Evolutionary conservation across 2,888 invertebrate species (phyloP), one percentile per base, ranked within the genome.

Genomic region (Frankliniella fusca): DNA sequence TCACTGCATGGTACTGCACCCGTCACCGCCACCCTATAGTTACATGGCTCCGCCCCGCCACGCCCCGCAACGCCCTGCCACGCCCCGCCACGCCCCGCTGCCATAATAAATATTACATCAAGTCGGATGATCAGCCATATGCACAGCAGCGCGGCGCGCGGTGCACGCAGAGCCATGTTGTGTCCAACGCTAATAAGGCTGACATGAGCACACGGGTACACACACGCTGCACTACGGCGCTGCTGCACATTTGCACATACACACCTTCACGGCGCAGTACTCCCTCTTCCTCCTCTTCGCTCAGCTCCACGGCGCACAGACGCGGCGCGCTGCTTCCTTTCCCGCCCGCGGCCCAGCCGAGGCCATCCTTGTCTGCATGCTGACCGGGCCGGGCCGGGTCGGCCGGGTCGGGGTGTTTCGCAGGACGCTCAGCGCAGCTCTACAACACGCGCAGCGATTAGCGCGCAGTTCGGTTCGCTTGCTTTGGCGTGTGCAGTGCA

Each of bases 71-170:
- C 70, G 27, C 70, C 23, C 70, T 1, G 23, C 70, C 70, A 23
- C 70, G 27, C 70, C 70, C 70, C 27, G 23, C 27, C 61, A 10
- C 61, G 61, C 61, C 61, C 61, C 61, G 61, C 70, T 76, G 70
- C 70, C 70, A 76, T 76, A 76, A 76, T 76, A 76, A 76, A 76
- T 76, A 76, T 76, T 76, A 76, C 70, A 76, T 76, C 70, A 76
- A 76, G 27, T 27, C 12, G 70, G 23, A 23, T 76, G 70, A 76
- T 76, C 70, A 76, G n/a, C 70, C 70, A 76, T 76, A 54, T 76
- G 70, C 27, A 27, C 70, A 54, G 54, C 38, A 38, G 38, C 38
- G 38, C 38, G 5, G 38, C 5, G 38, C 5, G 38, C 38, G 38
- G 38, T 2, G 38, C 38, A 38, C 38, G 38, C 38, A 38, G 38